Conservation (phyloP, 2,888 invertebrate species). For the Dorcus parallelipipedus region DNA sequence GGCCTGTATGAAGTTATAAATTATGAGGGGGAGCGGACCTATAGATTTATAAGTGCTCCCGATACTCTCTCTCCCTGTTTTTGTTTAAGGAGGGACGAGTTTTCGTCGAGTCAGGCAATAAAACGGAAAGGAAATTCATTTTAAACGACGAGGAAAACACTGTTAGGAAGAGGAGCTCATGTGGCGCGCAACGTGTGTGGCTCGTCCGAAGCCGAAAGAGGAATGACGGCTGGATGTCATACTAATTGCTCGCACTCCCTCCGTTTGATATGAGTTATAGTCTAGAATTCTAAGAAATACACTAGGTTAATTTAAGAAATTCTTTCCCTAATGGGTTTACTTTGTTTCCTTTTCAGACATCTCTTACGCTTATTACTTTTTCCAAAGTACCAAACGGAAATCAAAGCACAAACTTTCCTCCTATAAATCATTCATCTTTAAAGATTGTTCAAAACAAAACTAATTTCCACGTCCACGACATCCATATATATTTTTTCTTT, state of each 20-base stretch:
- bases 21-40: constrained; percentile 32
- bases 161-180: constrained; percentile 8
- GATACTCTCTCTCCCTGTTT: constrained; percentile 33
- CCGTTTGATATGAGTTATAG: constrained; percentile 36
- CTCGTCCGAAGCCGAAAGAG: background rate
- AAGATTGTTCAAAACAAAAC: no score
- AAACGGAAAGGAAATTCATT: constrained; percentile 26
- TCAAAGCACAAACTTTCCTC: no score
- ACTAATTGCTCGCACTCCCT: constrained; percentile 45
- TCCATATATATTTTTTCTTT: no score
- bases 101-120: constrained; percentile 34
- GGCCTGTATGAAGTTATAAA: constrained; percentile 45
- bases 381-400: background rate
- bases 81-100: constrained; percentile 36
- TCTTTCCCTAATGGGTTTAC: constrained; percentile 34
- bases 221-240: constrained; percentile 41
- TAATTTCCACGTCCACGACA: no score
- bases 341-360: background rate
- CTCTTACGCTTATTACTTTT: background rate
- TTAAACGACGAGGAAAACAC: constrained; percentile 28
- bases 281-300: constrained; percentile 30
- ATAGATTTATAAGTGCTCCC: constrained; percentile 29
- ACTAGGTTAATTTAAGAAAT: constrained; percentile 40
- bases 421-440: no score
- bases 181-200: constrained; percentile 6